Evolutionary conservation across 1,140 invertebrate genomes (phyloP).

Genomic region (Drosophila serrata): DNA sequence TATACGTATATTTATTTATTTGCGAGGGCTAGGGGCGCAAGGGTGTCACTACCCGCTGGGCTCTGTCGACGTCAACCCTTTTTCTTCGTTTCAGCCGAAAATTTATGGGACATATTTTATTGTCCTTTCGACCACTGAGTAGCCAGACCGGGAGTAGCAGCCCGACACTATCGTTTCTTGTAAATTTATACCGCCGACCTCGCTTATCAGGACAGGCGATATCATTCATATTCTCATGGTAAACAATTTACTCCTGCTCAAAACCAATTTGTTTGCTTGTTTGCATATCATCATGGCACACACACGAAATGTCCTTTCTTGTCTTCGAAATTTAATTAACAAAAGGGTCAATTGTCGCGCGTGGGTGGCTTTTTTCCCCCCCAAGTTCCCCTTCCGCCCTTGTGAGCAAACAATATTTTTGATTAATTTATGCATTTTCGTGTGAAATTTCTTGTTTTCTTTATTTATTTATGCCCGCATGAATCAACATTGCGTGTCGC

Average conservation of each 20-base stretch:
- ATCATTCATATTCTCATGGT: conserved; percentile 61
- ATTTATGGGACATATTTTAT: conserved; percentile 66
- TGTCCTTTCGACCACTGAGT: conserved; percentile 22
- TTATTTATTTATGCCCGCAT: conserved; percentile 61
- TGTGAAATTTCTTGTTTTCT: conserved; percentile 63
- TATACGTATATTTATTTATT: conserved; percentile 29
- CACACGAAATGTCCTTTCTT: conserved; percentile 59
- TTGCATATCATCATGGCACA: conserved; percentile 59
- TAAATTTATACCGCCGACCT: conserved; percentile 46
- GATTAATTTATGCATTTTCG: conserved; percentile 82
- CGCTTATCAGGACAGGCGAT: conserved; percentile 37
- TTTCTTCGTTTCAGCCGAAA: conserved; percentile 39
- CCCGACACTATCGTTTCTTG: conserved; percentile 55
- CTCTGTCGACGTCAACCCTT: conserved; percentile 73
- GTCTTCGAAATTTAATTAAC: conserved; percentile 78
- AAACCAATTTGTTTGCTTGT: conserved; percentile 57
- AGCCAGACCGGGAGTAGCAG: conserved; percentile 36
- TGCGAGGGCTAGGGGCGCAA: conserved; percentile 8
- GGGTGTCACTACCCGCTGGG: conserved; percentile 44
- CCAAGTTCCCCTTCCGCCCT: not conserved
- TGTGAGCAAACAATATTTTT: conserved; percentile 72
- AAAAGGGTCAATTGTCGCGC: conserved; percentile 83
- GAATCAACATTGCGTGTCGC: conserved; percentile 57
- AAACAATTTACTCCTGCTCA: conserved; percentile 58
- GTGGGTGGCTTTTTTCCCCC: conserved; percentile 35